phyloP scores from a whole-genome alignment of 1,140 invertebrate species.

The Drosophila malerkotliana region DNA sequence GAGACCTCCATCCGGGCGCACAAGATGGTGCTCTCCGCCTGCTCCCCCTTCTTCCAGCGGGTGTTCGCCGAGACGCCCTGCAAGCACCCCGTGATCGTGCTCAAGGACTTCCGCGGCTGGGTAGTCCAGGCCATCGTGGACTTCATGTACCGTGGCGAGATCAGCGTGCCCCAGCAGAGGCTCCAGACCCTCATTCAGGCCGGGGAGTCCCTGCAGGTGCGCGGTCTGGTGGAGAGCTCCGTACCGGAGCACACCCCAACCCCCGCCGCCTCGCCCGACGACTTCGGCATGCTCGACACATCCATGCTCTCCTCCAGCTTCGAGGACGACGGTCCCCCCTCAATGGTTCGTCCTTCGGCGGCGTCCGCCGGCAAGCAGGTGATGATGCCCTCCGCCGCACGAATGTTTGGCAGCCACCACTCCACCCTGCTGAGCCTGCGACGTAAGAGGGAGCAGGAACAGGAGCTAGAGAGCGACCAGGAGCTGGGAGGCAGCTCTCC shows the following conservation, averaged over 20 bases:
- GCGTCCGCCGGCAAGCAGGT: conserved; percentile 58
- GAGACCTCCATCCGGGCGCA: conserved; percentile 92
- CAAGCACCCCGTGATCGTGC: conserved; percentile 95
- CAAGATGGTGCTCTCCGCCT: conserved; percentile 95
- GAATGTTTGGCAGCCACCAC: conserved; percentile 70
- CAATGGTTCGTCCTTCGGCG: conserved; percentile 60
- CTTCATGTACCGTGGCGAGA: conserved; percentile 96
- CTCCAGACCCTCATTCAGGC: conserved; percentile 92
- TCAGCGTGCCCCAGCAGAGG: conserved; percentile 93
- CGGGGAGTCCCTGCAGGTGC: conserved; percentile 92
- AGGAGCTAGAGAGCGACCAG: conserved; percentile 69
- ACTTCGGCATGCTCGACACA: conserved; percentile 84
- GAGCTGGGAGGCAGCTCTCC: conserved; percentile 86
- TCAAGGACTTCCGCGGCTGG: conserved; percentile 94
- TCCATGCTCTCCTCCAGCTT: conserved; percentile 72
- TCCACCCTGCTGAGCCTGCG: conserved; percentile 66
- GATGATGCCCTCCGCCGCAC: conserved; percentile 61
- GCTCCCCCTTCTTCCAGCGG: conserved; percentile 94
- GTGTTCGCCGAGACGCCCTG: conserved; percentile 96
- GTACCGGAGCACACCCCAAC: conserved; percentile 87
- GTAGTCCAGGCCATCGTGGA: conserved; percentile 94
- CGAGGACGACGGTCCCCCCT: conserved; percentile 68
- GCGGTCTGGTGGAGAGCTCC: conserved; percentile 90
- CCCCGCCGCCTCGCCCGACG: conserved; percentile 86
- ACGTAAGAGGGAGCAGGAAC: conserved; percentile 81